Evolutionary conservation across 2,113 vertebrate genomes (phyloP), one percentile per base, ranked within the genome.

Genomic region (Apodemus speciosus): DNA sequence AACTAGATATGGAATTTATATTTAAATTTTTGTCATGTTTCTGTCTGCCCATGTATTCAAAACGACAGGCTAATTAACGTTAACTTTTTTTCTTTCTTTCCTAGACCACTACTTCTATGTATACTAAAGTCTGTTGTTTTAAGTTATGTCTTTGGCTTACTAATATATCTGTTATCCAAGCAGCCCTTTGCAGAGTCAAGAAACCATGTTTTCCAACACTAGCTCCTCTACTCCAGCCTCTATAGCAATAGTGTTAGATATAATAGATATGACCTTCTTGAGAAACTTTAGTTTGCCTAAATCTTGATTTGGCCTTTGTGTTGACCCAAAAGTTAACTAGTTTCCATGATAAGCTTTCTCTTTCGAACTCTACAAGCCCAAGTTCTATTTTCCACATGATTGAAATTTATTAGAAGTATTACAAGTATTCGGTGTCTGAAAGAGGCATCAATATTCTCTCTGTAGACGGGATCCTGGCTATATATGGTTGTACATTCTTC

Each of bases 51-150:
- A 88, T 69, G n/a, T 60, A 46, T 15, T 88, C 69, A 85, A 87
- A 43, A 94, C 60, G 13, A 10, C 0, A 79, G 32, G 2, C 62
- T 90, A 76, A 56, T 62, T 69, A 64, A 43, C 46, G 84, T 88
- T n/a, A n/a, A n/a, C n/a, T n/a, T 75, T 77, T 88, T 6, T 88
- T 6, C 60, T 73, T 93, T n/a, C 90, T 95, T 76, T 85, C 60
- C 53, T 27, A 73, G 68, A n/a, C 66, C 11, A 23, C 69, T 56
- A 88, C 72, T 87, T 85, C 11, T 90, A 3, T 73, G 77, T 90
- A 13, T 56, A 43, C 53, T 71, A 3, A 76, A 35, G 10, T 77
- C 2, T 35, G 16, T 23, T 46, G 18, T 62, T 76, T 83, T 49
- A 10, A 32, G 18, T 27, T 53, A 27, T 68, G 58, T 53, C 53